These are phyloP conservation scores for Prunella himalayana DNA, from an alignment of 2,113 vertebrate genomes.

Conservation along the genomic window DNA sequence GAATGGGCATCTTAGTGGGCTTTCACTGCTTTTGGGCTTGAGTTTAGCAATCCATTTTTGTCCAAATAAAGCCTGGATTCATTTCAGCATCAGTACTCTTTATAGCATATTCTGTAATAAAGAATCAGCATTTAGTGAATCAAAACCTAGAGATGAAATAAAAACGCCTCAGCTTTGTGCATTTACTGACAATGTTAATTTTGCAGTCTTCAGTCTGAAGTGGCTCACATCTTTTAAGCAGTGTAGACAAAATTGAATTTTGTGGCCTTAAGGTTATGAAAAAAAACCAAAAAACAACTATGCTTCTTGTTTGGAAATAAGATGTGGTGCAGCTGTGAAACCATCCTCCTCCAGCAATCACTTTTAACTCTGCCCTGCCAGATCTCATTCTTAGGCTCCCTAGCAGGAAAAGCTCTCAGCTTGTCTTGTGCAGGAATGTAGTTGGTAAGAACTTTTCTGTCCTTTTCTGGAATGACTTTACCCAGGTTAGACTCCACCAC, in stretches of 20 bases:
- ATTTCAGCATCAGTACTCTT: background rate
- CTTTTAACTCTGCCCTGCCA: too few relatives aligned
- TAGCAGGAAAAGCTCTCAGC: accelerated
- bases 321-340: background rate
- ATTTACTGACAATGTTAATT: background rate
- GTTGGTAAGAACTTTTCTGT: background rate
- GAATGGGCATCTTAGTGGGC: background rate
- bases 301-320: background rate
- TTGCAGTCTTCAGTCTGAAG: background rate
- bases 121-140: background rate
- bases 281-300: background rate
- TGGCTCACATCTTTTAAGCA: background rate
- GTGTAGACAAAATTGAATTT: background rate
- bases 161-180: background rate
- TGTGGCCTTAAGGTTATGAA: background rate
- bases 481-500: background rate
- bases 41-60: background rate
- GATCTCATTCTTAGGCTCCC: background rate
- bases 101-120: background rate
- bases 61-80: background rate
- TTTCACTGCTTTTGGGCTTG: background rate
- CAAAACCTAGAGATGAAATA: background rate
- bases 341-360: background rate
- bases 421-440: background rate
- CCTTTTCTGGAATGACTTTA: background rate